Evolutionary conservation across 2,113 vertebrate genomes (phyloP).

Genomic region (Lophochroa leadbeateri): DNA sequence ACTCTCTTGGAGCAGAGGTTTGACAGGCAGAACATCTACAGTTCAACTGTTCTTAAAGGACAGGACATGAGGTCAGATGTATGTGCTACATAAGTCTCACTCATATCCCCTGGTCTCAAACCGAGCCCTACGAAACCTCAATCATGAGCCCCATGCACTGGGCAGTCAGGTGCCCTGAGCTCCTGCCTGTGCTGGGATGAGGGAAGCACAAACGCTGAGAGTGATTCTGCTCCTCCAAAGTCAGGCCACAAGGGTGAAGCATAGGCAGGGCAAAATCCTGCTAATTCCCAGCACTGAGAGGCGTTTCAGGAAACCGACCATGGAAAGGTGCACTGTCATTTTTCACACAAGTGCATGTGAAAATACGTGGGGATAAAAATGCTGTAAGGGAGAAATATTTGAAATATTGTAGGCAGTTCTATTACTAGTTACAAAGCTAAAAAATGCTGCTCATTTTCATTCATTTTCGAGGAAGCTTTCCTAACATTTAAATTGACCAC

Average conservation of each 20-base stretch:
- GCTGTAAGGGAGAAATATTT: background rate
- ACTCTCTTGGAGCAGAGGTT: background rate
- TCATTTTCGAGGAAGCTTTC: background rate
- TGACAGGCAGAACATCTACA: background rate
- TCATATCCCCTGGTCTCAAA: background rate
- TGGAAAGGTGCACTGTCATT: background rate
- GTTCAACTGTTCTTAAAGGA: background rate
- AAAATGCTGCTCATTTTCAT: background rate
- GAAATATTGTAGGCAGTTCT: background rate
- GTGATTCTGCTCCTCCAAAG: background rate
- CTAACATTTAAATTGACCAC: background rate
- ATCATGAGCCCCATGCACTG: fast-evolving
- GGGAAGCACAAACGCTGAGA: background rate
- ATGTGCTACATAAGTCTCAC: background rate
- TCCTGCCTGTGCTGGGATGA: background rate
- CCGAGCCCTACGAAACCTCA: fast-evolving
- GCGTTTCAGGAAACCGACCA: background rate
- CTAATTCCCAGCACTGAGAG: background rate
- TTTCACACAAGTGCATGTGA: background rate
- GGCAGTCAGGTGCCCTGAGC: background rate
- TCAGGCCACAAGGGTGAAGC: background rate
- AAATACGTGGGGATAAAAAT: background rate
- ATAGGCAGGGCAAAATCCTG: background rate
- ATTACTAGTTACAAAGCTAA: background rate
- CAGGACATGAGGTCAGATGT: background rate